Base-by-base conservation (phyloP, 2,113 vertebrate genomes). In the Chlorocebus sabaeus region DNA sequence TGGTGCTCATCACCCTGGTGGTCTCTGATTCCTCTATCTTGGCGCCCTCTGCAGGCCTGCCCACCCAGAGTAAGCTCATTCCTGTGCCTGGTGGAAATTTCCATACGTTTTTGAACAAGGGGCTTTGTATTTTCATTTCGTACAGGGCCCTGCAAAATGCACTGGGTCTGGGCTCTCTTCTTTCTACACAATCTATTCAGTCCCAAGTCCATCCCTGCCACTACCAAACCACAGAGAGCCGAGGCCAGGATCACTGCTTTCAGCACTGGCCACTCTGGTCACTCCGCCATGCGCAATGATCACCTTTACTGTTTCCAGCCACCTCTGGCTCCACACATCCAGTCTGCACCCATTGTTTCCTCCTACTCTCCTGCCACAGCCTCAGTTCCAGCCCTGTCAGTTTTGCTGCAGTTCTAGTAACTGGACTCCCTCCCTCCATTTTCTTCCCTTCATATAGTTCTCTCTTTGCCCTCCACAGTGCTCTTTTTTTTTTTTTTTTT, bases 231-330 rank as follows among this genome's bases (percentile, higher is more conserved):
- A 2, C 35, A 2, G 30, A 38, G 13, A 52, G 6, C 67, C 0
- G 1, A 38, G 32, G 35, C 52, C 48, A 16, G 1, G 11, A 35
- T 7, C 6, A 0, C 38, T 8, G 22, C 52, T 6, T n/a, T 55
- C 79, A 59, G 50, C 13, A 5, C 18, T 9, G 40, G 55, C 52
- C 27, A 3, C 7, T 78, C 32, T 11, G 13, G 18, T 32, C 76
- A 45, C 64, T 38, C 48, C 0, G 6, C 38, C 20, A 0, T 45
- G 6, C 3, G 55, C 8, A 83, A 2, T 1, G 11, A 20, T 2
- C 0, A 32, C 32, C 40, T 59, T 35, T 22, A 9, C 32, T 30
- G 35, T 30, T 48, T 20, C 7, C 79, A 14, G 18, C 20, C 55
- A 35, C 14, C 8, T 38, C 38, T 45, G 27, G 0, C 11, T n/a